phyloP scores from a whole-genome alignment of 2,113 vertebrate species.

The Dasypus novemcinctus region DNA sequence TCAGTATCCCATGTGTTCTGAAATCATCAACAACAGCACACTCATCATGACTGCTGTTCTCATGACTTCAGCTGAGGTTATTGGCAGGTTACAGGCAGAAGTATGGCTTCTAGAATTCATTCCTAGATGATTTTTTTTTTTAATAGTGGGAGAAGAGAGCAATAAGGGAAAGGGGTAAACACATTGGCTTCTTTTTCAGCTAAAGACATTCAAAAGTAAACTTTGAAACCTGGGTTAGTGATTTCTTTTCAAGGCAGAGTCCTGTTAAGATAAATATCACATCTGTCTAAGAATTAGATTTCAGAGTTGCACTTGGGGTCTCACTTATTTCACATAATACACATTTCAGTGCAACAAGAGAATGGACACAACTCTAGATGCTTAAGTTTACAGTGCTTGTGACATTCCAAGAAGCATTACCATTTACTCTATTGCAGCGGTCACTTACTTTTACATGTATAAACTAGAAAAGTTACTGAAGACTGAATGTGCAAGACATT shows the following conservation, averaged over 20 bases:
- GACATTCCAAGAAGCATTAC: neutral
- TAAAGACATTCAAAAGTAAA: constrained; percentile 15
- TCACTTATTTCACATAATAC: neutral
- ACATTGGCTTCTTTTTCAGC: neutral
- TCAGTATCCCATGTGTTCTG: neutral
- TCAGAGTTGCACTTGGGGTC: neutral
- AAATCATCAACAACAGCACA: neutral
- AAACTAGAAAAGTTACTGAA: neutral
- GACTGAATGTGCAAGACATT: neutral
- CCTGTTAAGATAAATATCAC: neutral
- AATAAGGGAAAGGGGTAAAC: neutral
- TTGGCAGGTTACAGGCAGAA: neutral
- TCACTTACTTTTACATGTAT: neutral
- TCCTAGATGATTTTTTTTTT: neutral
- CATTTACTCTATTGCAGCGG: neutral
- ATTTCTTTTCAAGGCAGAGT: constrained; percentile 4
- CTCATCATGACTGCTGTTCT: neutral
- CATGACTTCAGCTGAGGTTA: neutral
- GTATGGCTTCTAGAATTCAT: neutral
- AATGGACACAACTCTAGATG: neutral
- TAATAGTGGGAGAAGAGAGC: constrained; percentile 2
- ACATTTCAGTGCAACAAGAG: neutral
- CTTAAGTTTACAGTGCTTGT: neutral
- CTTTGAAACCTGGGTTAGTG: neutral
- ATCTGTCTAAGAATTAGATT: neutral